Evolutionary conservation across 2,888 invertebrate genomes (phyloP), one percentile per base, ranked within the genome.

Genomic region (Bhutanitis thaidina): DNA sequence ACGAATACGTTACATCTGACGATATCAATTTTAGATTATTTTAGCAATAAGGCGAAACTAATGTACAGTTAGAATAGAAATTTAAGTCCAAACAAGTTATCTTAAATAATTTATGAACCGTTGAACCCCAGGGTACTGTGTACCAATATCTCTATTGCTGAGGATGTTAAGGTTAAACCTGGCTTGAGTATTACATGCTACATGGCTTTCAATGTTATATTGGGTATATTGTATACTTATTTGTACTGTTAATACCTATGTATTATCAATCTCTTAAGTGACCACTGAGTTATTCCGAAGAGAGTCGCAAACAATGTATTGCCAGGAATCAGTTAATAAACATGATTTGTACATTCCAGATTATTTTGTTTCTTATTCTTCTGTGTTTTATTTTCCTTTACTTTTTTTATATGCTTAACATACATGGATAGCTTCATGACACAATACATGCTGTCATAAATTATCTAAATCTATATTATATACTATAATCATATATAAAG

Each of bases 331-430:
- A 90, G 91, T 90, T 86, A 92, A 91, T 87, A 91, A 91, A 91
- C 91, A 92, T 92, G 92, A 93, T 93, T 93, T 93, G 93, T 93
- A 93, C 93, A 93, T 93, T 94, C 93, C 93, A 93, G 93, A 92
- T 92, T 92, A 91, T 90, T 92, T 92, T 90, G 90, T 92, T 92
- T 91, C 90, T 90, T 88, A 80, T 78, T 81, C 75, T 72, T 72
- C 67, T 78, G 79, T 77, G 83, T 88, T 87, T 88, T 88, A 87
- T 86, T 87, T 89, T 85, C 84, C 84, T 88, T 67, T 69, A 71
- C 39, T 44, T 54, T 72, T 62, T 59, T 60, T 61, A 71, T 61
- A 65, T 77, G 77, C 69, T 67, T 77, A n/a, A n/a, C n/a, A n/a
- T n/a, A 71, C 71, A 65, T 76, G 1, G 5, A 27, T 27, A 27